Conservation (phyloP, 2,113 vertebrate genomes). For the Bujurquina vittata region DNA sequence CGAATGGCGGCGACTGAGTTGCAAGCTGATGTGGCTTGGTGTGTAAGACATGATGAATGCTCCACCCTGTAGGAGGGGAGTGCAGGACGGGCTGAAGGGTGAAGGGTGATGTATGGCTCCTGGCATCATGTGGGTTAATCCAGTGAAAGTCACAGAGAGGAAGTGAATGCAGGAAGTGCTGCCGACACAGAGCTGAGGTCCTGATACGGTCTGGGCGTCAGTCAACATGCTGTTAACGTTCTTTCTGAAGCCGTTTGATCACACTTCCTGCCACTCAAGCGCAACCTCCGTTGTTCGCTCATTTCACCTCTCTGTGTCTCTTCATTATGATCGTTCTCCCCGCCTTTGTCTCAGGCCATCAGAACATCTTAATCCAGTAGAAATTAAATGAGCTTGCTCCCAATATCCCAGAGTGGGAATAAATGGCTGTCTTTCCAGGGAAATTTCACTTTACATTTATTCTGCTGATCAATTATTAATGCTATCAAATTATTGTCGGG, state of each 20-base stretch:
- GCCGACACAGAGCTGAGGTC: not conserved
- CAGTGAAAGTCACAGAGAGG: conserved; percentile 19
- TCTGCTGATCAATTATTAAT: not conserved
- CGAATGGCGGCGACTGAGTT: conserved; percentile 29
- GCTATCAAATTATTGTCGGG: not conserved
- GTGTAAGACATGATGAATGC: conserved; percentile 39
- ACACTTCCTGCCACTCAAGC: not conserved
- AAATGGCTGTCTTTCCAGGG: not conserved
- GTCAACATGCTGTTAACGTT: not conserved
- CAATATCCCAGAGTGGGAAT: rapidly evolving
- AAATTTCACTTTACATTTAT: not conserved
- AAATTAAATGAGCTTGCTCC: not conserved
- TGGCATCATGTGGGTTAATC: conserved; percentile 35
- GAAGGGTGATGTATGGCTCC: conserved; percentile 33
- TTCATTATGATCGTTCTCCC: not conserved
- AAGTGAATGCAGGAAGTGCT: not conserved
- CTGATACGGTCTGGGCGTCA: not conserved
- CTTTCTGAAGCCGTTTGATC: not conserved
- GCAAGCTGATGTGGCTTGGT: conserved; percentile 33
- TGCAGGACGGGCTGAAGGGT: not conserved
- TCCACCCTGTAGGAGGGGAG: not conserved
- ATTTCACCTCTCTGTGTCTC: not conserved
- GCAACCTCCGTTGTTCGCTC: not conserved
- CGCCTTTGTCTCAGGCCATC: not conserved
- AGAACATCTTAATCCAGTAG: not conserved